A percentile compares a stretch with the other conserved stretches of the same genome.
Evolutionary conservation across 2,113 vertebrate species (phyloP).

Genomic region (Rallus limicola): DNA sequence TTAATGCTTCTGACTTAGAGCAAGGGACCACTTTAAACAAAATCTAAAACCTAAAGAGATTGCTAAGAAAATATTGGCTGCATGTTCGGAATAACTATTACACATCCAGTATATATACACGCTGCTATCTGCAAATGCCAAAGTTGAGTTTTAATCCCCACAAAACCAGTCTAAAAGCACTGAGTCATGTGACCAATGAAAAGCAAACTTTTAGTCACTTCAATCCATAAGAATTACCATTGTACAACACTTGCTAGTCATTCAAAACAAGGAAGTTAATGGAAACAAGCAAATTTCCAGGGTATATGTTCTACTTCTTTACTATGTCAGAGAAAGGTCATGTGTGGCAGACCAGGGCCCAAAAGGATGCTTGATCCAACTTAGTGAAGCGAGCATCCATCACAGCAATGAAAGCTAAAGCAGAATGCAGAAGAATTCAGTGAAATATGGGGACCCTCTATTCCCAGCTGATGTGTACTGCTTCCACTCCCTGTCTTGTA

Average conservation of each 20-base stretch:
- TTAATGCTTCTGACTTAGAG: background rate
- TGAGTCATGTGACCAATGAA: background rate
- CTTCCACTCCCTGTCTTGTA: background rate
- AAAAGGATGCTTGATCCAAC: background rate
- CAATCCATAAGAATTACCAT: background rate
- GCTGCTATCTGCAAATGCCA: background rate
- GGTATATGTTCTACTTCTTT: background rate
- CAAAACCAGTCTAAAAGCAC: background rate
- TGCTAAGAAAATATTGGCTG: background rate
- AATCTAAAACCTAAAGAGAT: background rate
- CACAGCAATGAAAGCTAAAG: background rate
- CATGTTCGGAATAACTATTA: background rate
- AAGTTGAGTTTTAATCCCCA: background rate
- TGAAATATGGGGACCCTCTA: background rate
- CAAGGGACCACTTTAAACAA: constrained; percentile 6
- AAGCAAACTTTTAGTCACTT: background rate
- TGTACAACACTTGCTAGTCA: background rate
- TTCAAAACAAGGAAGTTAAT: background rate
- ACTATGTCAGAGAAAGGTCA: background rate
- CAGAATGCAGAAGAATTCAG: background rate
- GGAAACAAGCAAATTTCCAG: background rate
- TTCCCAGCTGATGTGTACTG: background rate
- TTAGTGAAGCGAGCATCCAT: background rate
- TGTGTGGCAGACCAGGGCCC: background rate
- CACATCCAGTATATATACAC: background rate